Evolutionary conservation across 2,113 vertebrate species (phyloP).

Genomic region (Festucalex cinctus): DNA sequence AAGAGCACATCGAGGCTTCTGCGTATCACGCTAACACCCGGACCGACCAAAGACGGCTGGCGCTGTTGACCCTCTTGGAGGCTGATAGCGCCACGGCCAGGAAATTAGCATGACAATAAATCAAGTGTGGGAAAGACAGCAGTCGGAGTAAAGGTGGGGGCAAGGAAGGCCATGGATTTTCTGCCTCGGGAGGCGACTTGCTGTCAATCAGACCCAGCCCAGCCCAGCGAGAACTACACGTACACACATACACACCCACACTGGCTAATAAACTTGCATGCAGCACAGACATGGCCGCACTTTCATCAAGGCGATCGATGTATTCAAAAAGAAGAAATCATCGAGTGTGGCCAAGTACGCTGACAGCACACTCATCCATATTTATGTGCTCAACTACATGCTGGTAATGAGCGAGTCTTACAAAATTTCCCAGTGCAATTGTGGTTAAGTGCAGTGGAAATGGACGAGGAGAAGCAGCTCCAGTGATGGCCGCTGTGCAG

Average conservation of each 20-base stretch:
- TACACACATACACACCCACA: slow-evolving; percentile 16
- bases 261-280: slow-evolving; percentile 6
- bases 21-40: not conserved
- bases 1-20: not conserved
- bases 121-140: slow-evolving; percentile 53
- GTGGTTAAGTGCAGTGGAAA: slow-evolving; percentile 60
- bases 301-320: slow-evolving; percentile 27
- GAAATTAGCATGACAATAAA: slow-evolving; percentile 66
- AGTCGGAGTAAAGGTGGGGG: slow-evolving; percentile 58
- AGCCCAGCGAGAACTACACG: slow-evolving; percentile 27
- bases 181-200: slow-evolving; percentile 44
- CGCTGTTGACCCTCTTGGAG: slow-evolving; percentile 17
- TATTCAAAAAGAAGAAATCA: slow-evolving; percentile 54
- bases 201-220: slow-evolving; percentile 64
- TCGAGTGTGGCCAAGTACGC: slow-evolving; percentile 35
- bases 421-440: slow-evolving; percentile 60
- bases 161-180: slow-evolving; percentile 63
- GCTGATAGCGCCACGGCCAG: slow-evolving; percentile 33
- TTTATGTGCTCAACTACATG: slow-evolving; percentile 35
- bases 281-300: not conserved
- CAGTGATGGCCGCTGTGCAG: slow-evolving; percentile 40
- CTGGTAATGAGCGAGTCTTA: slow-evolving; percentile 67
- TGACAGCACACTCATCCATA: slow-evolving; percentile 53
- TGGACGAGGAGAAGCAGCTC: slow-evolving; percentile 49
- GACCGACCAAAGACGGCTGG: not conserved